A percentile compares a stretch with the other conserved stretches of the same genome.
phyloP scores from a whole-genome alignment of 1,140 invertebrate genomes.

The Ips typographus region DNA sequence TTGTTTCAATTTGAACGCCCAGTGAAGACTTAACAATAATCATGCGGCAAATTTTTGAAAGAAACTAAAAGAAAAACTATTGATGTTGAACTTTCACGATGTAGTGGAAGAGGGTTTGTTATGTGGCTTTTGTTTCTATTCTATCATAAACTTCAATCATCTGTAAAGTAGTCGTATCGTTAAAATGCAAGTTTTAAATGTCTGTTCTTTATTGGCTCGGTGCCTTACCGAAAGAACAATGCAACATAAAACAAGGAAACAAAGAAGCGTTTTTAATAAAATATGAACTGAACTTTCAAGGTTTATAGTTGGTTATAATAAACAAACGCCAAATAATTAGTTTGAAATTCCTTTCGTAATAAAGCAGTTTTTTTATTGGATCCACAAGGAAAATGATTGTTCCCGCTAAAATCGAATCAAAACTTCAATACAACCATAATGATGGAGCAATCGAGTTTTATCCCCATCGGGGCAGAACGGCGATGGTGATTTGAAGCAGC shows the following conservation, averaged over 20 bases:
- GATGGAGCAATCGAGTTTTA: background rate
- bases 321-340: background rate
- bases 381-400: background rate
- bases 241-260: conserved; percentile 15
- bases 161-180: background rate
- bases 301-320: conserved; percentile 7
- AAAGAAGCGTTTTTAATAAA: conserved; percentile 11
- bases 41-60: too few relatives aligned
- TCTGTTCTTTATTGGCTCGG: conserved; percentile 2
- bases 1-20: background rate
- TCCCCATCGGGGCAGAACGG: background rate
- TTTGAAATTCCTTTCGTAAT: background rate
- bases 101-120: background rate
- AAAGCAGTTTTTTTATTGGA: background rate
- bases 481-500: background rate
- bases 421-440: background rate
- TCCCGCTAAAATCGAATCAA: background rate
- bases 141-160: background rate
- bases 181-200: background rate
- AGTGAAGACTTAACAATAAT: background rate
- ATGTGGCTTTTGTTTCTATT: background rate
- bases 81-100: too few relatives aligned
- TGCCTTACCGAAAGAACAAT: conserved; percentile 1
- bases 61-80: too few relatives aligned
- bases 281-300: conserved; percentile 2